phyloP scores from a whole-genome alignment of 1,140 invertebrate genomes.

The Micrasema minimum region DNA sequence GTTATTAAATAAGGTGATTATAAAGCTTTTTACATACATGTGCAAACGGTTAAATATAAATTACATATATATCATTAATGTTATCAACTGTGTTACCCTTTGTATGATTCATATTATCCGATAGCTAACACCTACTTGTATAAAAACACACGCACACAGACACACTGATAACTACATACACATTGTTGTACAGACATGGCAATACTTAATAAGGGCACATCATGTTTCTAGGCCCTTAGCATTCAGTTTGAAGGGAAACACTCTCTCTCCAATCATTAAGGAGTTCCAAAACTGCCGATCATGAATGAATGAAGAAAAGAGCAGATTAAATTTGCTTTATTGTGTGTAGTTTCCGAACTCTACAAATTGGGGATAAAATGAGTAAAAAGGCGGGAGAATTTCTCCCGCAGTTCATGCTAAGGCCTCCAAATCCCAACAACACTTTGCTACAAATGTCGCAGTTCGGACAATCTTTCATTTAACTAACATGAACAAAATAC shows the following conservation, averaged over 20 bases:
- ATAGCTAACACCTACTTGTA: slow-evolving; percentile 22
- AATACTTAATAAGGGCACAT: slow-evolving; percentile 2
- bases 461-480: no score
- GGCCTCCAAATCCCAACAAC: not conserved
- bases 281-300: no score
- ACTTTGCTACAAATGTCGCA: not conserved
- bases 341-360: no score
- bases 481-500: no score
- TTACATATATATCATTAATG: slow-evolving; percentile 7
- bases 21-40: slow-evolving; percentile 26
- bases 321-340: no score
- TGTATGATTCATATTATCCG: slow-evolving; percentile 15
- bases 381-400: no score
- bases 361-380: no score
- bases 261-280: no score
- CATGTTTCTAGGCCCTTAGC: not conserved
- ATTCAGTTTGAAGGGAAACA: no score
- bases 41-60: slow-evolving; percentile 28
- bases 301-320: no score
- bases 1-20: not conserved
- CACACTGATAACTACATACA: not conserved
- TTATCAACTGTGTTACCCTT: slow-evolving; percentile 21
- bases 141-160: slow-evolving; percentile 3
- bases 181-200: not conserved
- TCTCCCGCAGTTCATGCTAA: no score